A percentile compares a stretch with the other conserved stretches of the same genome.
phyloP scores from a whole-genome alignment of 1,140 invertebrate species.

The Drosophila nannoptera region DNA sequence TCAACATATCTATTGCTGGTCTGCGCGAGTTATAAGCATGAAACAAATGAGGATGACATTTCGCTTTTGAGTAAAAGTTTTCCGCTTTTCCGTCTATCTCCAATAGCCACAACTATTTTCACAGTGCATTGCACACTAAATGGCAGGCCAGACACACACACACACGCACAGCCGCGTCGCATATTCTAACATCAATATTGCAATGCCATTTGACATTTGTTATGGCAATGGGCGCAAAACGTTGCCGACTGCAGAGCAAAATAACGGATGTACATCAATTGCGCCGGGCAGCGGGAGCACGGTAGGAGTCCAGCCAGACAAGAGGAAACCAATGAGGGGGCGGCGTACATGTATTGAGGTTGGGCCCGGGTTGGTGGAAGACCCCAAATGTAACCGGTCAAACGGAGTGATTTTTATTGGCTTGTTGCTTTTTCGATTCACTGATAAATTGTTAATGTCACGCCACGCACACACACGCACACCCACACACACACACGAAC shows the following conservation, averaged over 20 bases:
- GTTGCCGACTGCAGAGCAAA: conserved; percentile 21
- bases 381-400: conserved; percentile 61
- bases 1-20: no score
- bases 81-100: background rate
- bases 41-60: no score
- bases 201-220: conserved; percentile 59
- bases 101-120: background rate
- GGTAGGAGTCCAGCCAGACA: conserved; percentile 1
- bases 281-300: background rate
- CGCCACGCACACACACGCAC: conserved; percentile 27
- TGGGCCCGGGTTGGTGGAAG: conserved; percentile 1
- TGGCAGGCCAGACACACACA: background rate
- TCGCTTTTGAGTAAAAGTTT: no score
- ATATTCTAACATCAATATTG: conserved; percentile 62
- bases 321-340: background rate
- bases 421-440: conserved; percentile 73
- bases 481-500: conserved; percentile 18
- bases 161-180: conserved; percentile 26
- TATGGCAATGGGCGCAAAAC: conserved; percentile 26
- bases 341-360: background rate
- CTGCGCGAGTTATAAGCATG: no score
- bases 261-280: conserved; percentile 13
- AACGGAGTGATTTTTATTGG: conserved; percentile 75
- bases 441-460: conserved; percentile 75
- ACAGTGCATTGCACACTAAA: conserved; percentile 8